phyloP scores from a whole-genome alignment of 1,140 invertebrate genomes.

The Papilio polyxenes region DNA sequence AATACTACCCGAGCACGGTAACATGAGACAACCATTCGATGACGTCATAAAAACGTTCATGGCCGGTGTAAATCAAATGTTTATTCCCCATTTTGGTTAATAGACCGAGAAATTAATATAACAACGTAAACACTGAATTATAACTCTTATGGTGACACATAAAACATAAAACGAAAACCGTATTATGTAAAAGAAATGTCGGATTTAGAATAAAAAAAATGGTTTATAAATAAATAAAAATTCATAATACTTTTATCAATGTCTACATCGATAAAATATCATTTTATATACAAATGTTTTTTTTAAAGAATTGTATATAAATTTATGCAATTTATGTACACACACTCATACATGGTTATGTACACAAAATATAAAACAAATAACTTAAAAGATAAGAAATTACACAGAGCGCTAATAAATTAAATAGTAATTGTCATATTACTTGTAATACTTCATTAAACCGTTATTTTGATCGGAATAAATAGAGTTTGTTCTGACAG shows the following conservation, averaged over 20 bases:
- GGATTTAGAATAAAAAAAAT: background rate
- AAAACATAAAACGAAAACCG: too few species aligned
- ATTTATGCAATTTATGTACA: background rate
- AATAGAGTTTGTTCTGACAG: background rate
- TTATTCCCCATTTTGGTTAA: too few species aligned
- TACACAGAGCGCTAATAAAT: background rate
- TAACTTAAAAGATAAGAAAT: constrained; percentile 4
- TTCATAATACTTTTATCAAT: background rate
- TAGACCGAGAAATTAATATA: too few species aligned
- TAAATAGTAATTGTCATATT: background rate
- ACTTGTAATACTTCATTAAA: background rate
- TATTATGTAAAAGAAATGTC: background rate
- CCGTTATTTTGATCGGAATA: background rate
- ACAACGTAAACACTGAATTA: too few species aligned
- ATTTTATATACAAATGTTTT: background rate
- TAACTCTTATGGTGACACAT: too few species aligned
- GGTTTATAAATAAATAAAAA: background rate
- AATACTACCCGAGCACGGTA: too few species aligned
- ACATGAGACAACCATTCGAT: too few species aligned
- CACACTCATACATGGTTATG: background rate
- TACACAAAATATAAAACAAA: background rate
- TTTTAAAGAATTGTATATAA: background rate
- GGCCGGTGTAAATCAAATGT: too few species aligned
- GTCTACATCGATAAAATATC: constrained; percentile 13
- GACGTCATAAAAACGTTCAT: too few species aligned